These are phyloP conservation scores for Ancistrus triradiatus DNA, from an alignment of 2,113 vertebrate species.

Conservation along the genomic window DNA sequence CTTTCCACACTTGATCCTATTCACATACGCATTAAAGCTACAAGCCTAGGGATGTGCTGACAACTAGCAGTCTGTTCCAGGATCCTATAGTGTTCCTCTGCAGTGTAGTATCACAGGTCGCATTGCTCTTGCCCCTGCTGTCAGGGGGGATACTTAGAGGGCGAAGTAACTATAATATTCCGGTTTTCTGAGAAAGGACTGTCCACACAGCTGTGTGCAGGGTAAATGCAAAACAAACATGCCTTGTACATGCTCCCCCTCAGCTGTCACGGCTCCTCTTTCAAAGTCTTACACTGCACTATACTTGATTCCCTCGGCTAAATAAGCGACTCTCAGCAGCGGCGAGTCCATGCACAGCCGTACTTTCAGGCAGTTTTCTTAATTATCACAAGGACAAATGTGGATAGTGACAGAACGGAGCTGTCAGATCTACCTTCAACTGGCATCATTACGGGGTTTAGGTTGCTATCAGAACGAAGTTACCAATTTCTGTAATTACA, in stretches of 20 bases:
- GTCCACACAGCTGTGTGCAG: conserved; percentile 69
- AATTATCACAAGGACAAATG: conserved; percentile 69
- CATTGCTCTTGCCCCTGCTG: conserved; percentile 12
- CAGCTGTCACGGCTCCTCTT: conserved; percentile 76
- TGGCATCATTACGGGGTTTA: conserved; percentile 4
- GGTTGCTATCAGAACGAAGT: conserved; percentile 30
- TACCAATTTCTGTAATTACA: no score
- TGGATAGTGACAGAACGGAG: conserved; percentile 59
- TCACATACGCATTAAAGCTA: no score
- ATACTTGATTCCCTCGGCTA: conserved; percentile 38
- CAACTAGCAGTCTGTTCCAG: conserved; percentile 17
- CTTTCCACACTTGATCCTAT: conserved; percentile 34
- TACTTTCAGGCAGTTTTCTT: conserved; percentile 55
- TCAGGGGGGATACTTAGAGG: conserved; percentile 54
- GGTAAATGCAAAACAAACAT: conserved; percentile 79
- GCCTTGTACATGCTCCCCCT: conserved; percentile 70
- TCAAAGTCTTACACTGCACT: conserved; percentile 59
- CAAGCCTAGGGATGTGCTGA: conserved; percentile 11
- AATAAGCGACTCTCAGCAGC: conserved; percentile 40
- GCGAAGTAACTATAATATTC: conserved; percentile 60
- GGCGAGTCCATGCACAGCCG: conserved; percentile 40
- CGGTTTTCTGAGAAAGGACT: conserved; percentile 72
- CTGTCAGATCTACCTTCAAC: conserved; percentile 33
- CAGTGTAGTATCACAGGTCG: conserved; percentile 2
- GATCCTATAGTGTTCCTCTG: conserved; percentile 13